Base-by-base conservation (phyloP, 2,113 vertebrate genomes). In the Taurulus bubalis region DNA sequence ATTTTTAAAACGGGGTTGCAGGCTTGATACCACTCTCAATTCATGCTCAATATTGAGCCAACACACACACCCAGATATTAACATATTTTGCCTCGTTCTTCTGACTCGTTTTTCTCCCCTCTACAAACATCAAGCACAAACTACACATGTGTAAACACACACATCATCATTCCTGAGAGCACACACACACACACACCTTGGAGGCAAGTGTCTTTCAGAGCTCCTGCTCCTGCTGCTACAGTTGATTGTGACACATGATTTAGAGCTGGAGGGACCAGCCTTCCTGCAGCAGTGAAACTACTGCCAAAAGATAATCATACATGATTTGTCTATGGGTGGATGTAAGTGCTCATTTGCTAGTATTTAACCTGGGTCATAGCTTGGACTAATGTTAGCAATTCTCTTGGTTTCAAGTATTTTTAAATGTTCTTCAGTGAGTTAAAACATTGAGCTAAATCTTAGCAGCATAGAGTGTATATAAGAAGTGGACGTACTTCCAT, bases 211-310 rank as follows among this genome's bases (percentile, higher is more conserved):
- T 38, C 76, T 38, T 60, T 49, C 6, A 28, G 65, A 0, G 2
- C 28, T 40, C 49, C 32, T 45, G 64, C 53, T 4, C 5, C 53
- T n/a, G 18, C 62, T 59, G n/a, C n/a, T n/a, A n/a, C n/a, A n/a
- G n/a, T n/a, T n/a, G n/a, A n/a, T 62, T 34, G 59, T 71, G 76
- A 80, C 51, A 71, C 15, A 49, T 65, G 60, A 51, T 78, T 75
- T 36, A 59, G 32, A n/a, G 51, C 16, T 20, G 20, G 32, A 60
- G 16, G 22, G 47, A 36, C 49, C 49, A 59, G 70, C 6, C 14
- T 55, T n/a, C 63, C 24, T 60, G 71, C 51, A 79, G 5, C 58
- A 18, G n/a, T 28, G 60, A 24, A 28, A 71, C 64, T 45, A 51
- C 56, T n/a, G 20, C 32, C 59, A 55, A 66, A 49, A 60, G 24